These are phyloP conservation scores for Drosophila bifasciata DNA, from an alignment of 1,140 invertebrate genomes.

Conservation along the genomic window DNA sequence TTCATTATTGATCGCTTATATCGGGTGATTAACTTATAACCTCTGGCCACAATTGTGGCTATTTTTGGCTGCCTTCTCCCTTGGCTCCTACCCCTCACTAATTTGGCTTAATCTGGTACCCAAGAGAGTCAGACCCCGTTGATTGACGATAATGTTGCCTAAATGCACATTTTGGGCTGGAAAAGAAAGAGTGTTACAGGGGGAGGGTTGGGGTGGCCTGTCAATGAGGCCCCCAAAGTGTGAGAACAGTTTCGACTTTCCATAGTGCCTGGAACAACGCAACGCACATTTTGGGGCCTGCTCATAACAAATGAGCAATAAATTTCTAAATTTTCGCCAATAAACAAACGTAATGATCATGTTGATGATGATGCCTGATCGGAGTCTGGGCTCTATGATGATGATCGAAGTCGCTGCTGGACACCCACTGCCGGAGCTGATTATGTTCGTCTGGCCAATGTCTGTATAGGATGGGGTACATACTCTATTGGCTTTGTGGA, in stretches of 20 bases:
- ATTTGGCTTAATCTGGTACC: constrained; percentile 63
- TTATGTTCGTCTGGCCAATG: constrained; percentile 69
- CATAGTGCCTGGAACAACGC: constrained; percentile 7
- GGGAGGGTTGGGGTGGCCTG: constrained; percentile 30
- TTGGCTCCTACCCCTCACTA: constrained; percentile 33
- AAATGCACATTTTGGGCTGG: constrained; percentile 73
- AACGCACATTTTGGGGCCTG: constrained; percentile 52
- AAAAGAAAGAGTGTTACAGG: constrained; percentile 13
- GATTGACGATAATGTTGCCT: constrained; percentile 68
- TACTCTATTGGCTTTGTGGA: constrained; percentile 1
- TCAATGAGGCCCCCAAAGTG: constrained; percentile 63
- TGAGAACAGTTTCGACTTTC: constrained; percentile 68
- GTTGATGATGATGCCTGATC: constrained; percentile 65
- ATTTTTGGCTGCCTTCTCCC: constrained; percentile 41
- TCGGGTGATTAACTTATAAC: constrained; percentile 56
- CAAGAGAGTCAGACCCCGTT: constrained; percentile 51
- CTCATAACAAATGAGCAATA: constrained; percentile 74
- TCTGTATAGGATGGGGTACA: constrained; percentile 52
- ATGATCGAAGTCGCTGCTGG: constrained; percentile 57
- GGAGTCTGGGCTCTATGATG: constrained; percentile 1
- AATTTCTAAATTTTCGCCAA: constrained; percentile 81
- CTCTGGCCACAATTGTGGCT: constrained; percentile 29
- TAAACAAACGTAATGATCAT: constrained; percentile 79
- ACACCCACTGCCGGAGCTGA: constrained; percentile 73
- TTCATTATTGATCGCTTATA: constrained; percentile 25